Evolutionary conservation across 1,140 invertebrate genomes (phyloP).

Genomic region (Elymnias hypermnestra): DNA sequence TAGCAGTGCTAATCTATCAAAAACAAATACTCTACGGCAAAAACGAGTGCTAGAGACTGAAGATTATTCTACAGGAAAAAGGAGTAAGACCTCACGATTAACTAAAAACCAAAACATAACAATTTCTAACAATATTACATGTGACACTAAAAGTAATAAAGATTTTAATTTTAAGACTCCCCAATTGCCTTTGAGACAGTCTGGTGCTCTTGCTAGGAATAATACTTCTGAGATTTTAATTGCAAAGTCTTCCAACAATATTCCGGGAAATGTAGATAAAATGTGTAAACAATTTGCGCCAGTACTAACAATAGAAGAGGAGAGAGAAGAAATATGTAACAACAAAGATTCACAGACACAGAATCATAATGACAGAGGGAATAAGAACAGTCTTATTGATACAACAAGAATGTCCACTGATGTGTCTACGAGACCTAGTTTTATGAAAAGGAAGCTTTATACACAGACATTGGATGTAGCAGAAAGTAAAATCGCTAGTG

Average conservation of each 20-base stretch:
- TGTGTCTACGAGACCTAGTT: conserved; percentile 55
- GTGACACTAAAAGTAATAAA: not conserved
- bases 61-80: conserved; percentile 11
- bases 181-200: conserved; percentile 36
- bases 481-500: conserved; percentile 43
- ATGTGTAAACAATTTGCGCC: conserved; percentile 4
- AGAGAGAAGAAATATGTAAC: conserved; percentile 2
- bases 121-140: not conserved
- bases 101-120: conserved; percentile 1
- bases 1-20: conserved; percentile 16
- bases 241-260: conserved; percentile 29
- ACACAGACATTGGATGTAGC: conserved; percentile 57
- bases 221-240: conserved; percentile 31
- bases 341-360: conserved; percentile 1
- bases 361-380: conserved; percentile 16
- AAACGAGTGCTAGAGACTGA: conserved; percentile 35
- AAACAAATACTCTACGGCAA: conserved; percentile 3
- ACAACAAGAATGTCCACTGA: conserved; percentile 29
- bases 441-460: conserved; percentile 63
- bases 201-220: not conserved
- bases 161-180: conserved; percentile 54
- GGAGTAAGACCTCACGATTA: conserved; percentile 4
- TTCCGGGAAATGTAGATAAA: conserved; percentile 15
- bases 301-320: not conserved
- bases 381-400: conserved; percentile 19